Conservation (phyloP, 2,113 vertebrate species). For the Petromus typicus region DNA sequence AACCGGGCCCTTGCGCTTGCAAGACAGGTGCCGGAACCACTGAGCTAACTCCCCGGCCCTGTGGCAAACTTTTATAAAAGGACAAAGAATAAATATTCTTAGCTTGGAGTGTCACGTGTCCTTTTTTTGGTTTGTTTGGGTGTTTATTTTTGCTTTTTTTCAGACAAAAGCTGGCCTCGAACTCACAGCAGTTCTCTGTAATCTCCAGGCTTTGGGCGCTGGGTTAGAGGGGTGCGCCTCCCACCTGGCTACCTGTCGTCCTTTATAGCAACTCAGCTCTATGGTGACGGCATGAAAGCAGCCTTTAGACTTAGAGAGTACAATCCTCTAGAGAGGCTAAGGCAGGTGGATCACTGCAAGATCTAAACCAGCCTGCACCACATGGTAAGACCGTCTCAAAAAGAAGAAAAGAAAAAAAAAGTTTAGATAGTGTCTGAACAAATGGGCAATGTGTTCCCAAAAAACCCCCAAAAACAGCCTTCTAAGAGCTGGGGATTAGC, state of each 20-base stretch:
- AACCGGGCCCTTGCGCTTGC: too few species aligned
- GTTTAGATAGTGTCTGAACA: not conserved
- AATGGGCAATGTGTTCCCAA: not conserved
- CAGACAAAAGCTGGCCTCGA: not conserved
- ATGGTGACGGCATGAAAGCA: too few species aligned
- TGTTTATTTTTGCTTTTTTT: not conserved
- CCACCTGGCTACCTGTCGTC: too few species aligned
- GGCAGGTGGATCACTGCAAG: too few species aligned
- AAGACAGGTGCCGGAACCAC: too few species aligned
- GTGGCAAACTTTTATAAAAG: not conserved
- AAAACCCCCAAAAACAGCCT: constrained; percentile 31
- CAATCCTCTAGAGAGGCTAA: too few species aligned
- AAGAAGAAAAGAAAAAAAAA: not conserved
- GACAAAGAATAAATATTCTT: not conserved
- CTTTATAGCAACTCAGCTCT: too few species aligned
- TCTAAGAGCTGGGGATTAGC: not conserved
- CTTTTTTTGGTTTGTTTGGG: not conserved
- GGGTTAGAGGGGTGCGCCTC: not conserved
- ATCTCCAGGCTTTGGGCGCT: not conserved
- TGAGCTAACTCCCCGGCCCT: too few species aligned
- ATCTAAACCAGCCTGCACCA: too few species aligned
- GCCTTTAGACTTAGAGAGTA: too few species aligned
- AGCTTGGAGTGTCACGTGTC: not conserved
- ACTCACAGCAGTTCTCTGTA: not conserved
- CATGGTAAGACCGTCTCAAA: not conserved